A percentile compares a stretch with the other conserved stretches of the same genome.
These are phyloP conservation scores for Sebastes iracundus DNA, from an alignment of 2,797 vertebrate species.

Conservation along the genomic window DNA sequence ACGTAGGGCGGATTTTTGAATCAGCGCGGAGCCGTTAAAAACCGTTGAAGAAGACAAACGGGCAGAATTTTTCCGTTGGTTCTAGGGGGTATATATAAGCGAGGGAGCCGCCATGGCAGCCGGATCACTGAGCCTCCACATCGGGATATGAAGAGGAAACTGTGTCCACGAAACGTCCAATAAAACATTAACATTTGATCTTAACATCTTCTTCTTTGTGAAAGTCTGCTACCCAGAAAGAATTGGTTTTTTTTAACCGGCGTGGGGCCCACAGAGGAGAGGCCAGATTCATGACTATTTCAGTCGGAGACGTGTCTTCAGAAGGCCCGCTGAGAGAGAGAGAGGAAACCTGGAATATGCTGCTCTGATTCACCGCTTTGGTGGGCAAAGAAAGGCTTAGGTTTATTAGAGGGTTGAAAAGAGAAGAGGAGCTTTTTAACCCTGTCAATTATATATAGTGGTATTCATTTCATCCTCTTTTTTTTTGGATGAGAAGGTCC, in stretches of 20 bases:
- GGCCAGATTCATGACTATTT: conserved; percentile 83
- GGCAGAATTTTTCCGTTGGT: conserved; percentile 79
- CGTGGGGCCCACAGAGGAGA: conserved; percentile 69
- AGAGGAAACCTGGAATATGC: conserved; percentile 51
- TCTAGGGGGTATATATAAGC: conserved; percentile 63
- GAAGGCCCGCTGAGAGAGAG: conserved; percentile 64
- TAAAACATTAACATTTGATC: conserved; percentile 34
- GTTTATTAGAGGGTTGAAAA: conserved; percentile 39
- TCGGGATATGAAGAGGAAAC: conserved; percentile 83
- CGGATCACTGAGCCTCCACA: conserved; percentile 84
- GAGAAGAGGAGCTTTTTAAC: conserved; percentile 47
- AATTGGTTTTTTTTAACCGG: conserved; percentile 60
- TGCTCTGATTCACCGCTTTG: conserved; percentile 69
- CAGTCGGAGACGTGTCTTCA: conserved; percentile 75
- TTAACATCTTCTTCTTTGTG: conserved; percentile 23
- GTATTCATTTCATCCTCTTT: conserved; percentile 51
- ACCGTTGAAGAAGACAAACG: conserved; percentile 57
- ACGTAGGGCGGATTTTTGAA: conserved; percentile 51
- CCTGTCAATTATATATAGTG: conserved; percentile 32
- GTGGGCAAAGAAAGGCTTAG: conserved; percentile 45
- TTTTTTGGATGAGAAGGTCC: conserved; percentile 75
- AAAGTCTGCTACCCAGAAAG: conserved; percentile 27
- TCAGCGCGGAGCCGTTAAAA: conserved; percentile 30
- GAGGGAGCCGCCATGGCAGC: conserved; percentile 89
- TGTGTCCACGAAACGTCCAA: conserved; percentile 57